Conservation (phyloP, 2,113 vertebrate species). For the Myodes glareolus region DNA sequence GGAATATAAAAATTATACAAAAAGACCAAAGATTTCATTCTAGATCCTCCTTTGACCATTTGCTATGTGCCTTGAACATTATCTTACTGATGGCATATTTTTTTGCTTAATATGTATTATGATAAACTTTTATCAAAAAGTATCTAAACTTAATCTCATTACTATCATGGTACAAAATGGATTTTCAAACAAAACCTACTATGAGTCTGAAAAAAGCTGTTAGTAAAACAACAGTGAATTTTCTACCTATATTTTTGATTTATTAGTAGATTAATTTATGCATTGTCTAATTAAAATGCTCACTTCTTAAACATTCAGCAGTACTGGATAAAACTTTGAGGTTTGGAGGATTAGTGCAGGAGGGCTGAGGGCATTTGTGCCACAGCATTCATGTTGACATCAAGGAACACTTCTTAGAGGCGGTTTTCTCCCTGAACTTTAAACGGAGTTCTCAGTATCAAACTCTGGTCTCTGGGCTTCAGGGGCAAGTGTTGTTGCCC, state of each 20-base stretch:
- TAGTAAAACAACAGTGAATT: not conserved
- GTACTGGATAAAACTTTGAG: not conserved
- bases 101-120: not conserved
- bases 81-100: not conserved
- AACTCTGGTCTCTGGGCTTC: not conserved
- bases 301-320: not conserved
- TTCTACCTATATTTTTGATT: not conserved
- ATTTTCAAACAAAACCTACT: not conserved
- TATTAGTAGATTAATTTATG: not conserved
- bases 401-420: not conserved
- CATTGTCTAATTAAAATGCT: not conserved
- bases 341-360: no score
- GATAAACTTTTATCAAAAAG: not conserved
- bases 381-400: not conserved
- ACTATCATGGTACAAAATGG: not conserved
- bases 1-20: not conserved
- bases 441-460: no score
- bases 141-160: conserved; percentile 23
- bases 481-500: not conserved
- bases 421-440: no score
- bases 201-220: not conserved
- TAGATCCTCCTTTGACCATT: not conserved
- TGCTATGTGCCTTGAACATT: not conserved
- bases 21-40: not conserved
- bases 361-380: no score